These are phyloP conservation scores for Paralvinella palmiformis DNA, from an alignment of 1,140 invertebrate genomes.

Conservation along the genomic window DNA sequence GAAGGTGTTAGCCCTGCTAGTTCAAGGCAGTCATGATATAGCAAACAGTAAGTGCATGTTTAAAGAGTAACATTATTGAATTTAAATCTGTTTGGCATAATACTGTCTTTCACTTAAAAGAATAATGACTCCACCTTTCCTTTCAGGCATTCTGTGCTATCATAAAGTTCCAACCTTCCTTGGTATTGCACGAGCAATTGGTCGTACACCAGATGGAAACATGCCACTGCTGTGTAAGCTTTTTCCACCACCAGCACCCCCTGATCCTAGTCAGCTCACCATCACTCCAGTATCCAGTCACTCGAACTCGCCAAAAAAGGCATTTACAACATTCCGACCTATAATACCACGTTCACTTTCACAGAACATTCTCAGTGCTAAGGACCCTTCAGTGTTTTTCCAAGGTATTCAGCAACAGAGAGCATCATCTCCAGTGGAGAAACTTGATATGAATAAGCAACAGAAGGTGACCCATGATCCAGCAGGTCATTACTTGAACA, in stretches of 20 bases:
- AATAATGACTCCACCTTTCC: constrained; percentile 15
- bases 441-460: not conserved
- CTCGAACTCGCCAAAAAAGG: constrained; percentile 47
- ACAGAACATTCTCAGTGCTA: constrained; percentile 61
- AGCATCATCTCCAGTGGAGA: constrained; percentile 52
- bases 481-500: constrained; percentile 79
- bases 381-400: not conserved
- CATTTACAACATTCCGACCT: constrained; percentile 57
- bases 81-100: not conserved
- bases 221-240: constrained; percentile 75
- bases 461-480: constrained; percentile 56
- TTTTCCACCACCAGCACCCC: constrained; percentile 58
- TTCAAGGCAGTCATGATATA: constrained; percentile 30
- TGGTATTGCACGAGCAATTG: constrained; percentile 80
- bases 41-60: constrained; percentile 25
- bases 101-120: not conserved
- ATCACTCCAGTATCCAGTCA: constrained; percentile 8
- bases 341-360: constrained; percentile 90
- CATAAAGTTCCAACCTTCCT: constrained; percentile 78
- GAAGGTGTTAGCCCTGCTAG: constrained; percentile 31
- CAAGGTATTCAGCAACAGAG: constrained; percentile 31
- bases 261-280: constrained; percentile 52
- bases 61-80: not conserved
- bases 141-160: constrained; percentile 66
- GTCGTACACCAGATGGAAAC: constrained; percentile 64